Percentiles rank a stretch among this genome's conserved stretches.
These are phyloP conservation scores for Aphodius granarius DNA, from an alignment of 2,888 invertebrate genomes.

Conservation along the genomic window DNA sequence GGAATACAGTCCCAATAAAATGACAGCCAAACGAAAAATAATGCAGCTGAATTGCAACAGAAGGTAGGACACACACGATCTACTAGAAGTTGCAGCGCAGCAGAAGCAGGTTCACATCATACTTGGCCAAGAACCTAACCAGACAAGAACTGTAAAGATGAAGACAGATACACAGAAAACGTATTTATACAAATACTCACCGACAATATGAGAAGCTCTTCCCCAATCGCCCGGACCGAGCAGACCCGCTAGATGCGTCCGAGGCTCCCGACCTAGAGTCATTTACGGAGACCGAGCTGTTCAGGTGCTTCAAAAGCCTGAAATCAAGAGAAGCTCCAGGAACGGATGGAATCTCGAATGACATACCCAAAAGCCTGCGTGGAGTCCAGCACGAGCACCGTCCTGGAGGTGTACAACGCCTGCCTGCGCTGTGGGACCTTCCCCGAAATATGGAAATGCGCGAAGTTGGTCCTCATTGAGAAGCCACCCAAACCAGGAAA, in stretches of 20 bases:
- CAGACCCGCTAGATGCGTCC: not conserved
- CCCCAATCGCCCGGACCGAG: not conserved
- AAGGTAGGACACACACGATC: not conserved
- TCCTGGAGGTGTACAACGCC: not conserved
- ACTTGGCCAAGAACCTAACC: not conserved
- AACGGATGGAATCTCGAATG: not conserved
- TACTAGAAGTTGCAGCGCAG: not conserved
- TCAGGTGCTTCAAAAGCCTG: not conserved
- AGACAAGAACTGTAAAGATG: not conserved
- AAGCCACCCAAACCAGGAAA: not conserved
- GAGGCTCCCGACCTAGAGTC: not conserved
- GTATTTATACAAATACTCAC: too few species aligned
- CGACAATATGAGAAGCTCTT: not conserved
- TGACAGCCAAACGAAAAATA: not conserved
- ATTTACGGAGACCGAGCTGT: not conserved
- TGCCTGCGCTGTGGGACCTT: not conserved
- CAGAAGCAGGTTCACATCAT: not conserved
- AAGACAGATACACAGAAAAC: not conserved
- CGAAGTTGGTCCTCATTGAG: not conserved
- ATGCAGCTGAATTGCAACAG: slow-evolving; percentile 3
- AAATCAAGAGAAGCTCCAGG: not conserved
- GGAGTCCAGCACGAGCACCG: not conserved
- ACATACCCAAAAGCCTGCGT: not conserved
- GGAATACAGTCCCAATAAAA: not conserved
- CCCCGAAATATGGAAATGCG: not conserved